Evolutionary conservation across 1,140 invertebrate species (phyloP).

Genomic region (Leptinotarsa lineolata): DNA sequence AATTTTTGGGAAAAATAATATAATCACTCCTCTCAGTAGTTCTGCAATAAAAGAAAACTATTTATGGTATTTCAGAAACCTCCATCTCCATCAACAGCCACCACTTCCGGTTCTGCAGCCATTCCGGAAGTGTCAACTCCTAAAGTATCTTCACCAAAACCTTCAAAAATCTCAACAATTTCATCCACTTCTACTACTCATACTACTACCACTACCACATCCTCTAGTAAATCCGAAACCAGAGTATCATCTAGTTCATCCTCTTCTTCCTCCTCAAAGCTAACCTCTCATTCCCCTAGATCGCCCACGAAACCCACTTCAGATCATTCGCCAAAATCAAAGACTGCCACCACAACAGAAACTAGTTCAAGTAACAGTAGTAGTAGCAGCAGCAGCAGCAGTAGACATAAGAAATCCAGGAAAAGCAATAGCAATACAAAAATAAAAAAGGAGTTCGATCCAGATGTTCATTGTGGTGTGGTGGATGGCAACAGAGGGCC

Average conservation of each 20-base stretch:
- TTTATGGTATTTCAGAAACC: slow-evolving; percentile 34
- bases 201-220: slow-evolving; percentile 26
- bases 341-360: slow-evolving; percentile 9
- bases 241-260: slow-evolving; percentile 32
- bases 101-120: slow-evolving; percentile 11
- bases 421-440: slow-evolving; percentile 35
- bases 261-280: slow-evolving; percentile 25
- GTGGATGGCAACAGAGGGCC: slow-evolving; percentile 45
- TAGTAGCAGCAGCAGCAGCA: slow-evolving; percentile 28
- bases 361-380: slow-evolving; percentile 30
- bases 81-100: slow-evolving; percentile 27
- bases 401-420: slow-evolving; percentile 31
- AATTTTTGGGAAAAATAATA: too few relatives aligned
- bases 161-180: slow-evolving; percentile 27
- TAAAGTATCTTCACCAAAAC: slow-evolving; percentile 35
- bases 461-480: slow-evolving; percentile 49
- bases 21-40: neutral
- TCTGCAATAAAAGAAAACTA: neutral
- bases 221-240: slow-evolving; percentile 33
- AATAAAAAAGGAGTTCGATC: slow-evolving; percentile 42
- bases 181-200: slow-evolving; percentile 2
- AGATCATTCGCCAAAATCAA: slow-evolving; percentile 25
- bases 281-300: slow-evolving; percentile 20
- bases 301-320: slow-evolving; percentile 26
- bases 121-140: slow-evolving; percentile 32